Evolutionary conservation across 1,140 invertebrate species (phyloP), one percentile per base, ranked within the genome.

Genomic region (Phocides pigmalion): DNA sequence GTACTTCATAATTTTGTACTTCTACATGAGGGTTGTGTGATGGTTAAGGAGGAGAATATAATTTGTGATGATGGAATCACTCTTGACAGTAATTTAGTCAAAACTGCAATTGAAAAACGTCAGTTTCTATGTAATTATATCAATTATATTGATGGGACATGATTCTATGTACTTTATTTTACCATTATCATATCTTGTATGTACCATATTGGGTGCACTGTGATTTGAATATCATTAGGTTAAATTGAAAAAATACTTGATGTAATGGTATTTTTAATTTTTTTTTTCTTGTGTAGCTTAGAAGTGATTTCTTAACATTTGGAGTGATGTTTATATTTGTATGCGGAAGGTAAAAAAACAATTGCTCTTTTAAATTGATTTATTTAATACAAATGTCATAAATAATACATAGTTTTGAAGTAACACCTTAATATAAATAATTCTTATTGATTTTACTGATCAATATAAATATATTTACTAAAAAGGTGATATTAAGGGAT

Each of bases 111-210:
- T 14, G 89, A 91, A 53, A 91, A 91, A 42, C 71, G 89, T 15
- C 83, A 88, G 50, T 91, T 89, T 76, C 53, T 91, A 39, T 91
- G 84, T 80, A 87, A 89, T 63, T 91, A 89, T 63, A 84, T 91
- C n/a, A 88, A 85, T 72, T 88, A 79, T 71, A 82, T 89, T 39
- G 75, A 87, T 51, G 47, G 12, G 22, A 41, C 19, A 14, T 66
- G n/a, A 61, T 3, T 49, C 3, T 11, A 19, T 56, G 12, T 28
- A 28, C n/a, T 35, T 35, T 35, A 12, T 35, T 35, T 35, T 35
- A n/a, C 9, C 20, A 32, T 4, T 32, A 8, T 6, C 3, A 2
- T 22, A 22, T 22, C 22, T 22, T 22, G 6, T 3, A 22, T 22
- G 3, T 3, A 3, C 22, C 22, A 22, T 22, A n/a, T n/a, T n/a